phyloP scores from a whole-genome alignment of 2,797 vertebrate genomes.

The Staurois parvus region DNA sequence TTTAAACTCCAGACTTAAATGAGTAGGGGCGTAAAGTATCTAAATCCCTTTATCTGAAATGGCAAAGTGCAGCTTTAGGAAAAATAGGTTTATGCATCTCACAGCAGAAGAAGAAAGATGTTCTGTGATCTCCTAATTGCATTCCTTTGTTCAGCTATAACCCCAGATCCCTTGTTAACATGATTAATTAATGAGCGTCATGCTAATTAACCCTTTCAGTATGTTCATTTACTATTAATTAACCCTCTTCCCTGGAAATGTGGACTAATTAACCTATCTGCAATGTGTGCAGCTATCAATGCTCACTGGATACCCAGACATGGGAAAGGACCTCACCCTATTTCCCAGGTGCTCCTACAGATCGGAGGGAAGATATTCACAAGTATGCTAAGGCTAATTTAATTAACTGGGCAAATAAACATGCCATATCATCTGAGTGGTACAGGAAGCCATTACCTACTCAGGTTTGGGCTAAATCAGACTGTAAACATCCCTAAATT shows the following conservation, averaged over 20 bases:
- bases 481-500: neutral
- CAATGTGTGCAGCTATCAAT: neutral
- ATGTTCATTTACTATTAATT: slow-evolving; percentile 28
- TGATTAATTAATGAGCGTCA: slow-evolving; percentile 25
- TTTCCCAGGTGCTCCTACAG: neutral
- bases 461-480: neutral
- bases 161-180: slow-evolving; percentile 29
- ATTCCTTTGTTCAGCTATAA: slow-evolving; percentile 12
- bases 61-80: neutral
- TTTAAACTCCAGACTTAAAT: too few relatives aligned
- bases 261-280: slow-evolving; percentile 18
- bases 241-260: slow-evolving; percentile 37
- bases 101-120: neutral
- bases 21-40: neutral
- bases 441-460: neutral
- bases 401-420: neutral
- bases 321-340: neutral
- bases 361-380: neutral
- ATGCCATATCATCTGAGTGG: neutral
- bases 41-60: neutral
- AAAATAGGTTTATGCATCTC: neutral
- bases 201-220: slow-evolving; percentile 45
- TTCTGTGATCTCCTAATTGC: slow-evolving; percentile 24
- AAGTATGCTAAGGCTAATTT: neutral
- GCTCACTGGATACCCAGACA: neutral